Base-by-base conservation (phyloP, 2,888 invertebrate species). In the Graphium colonna region DNA sequence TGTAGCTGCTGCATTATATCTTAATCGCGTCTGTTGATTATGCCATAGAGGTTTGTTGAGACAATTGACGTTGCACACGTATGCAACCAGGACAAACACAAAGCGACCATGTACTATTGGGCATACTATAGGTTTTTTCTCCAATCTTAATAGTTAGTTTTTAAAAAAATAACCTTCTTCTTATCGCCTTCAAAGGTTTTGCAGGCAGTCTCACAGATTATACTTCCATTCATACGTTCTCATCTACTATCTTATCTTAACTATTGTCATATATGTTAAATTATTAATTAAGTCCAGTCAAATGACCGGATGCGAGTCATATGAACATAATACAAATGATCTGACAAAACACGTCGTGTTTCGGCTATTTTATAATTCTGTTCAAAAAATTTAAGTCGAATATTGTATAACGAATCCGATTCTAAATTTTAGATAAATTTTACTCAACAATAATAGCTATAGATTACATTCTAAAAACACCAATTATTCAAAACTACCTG, bases 131-230 rank as follows among this genome's bases (percentile, higher is more conserved):
- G 33, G 12, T 36, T 42, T 63, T 64, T 66, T 72, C 65, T 69
- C 68, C 68, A 69, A 66, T 69, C 65, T 66, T 68, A 67, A 64
- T 71, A 73, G 71, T 68, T 77, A 77, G 69, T 73, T 71, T 68
- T 67, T 64, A 59, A 70, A 67, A n/a, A 21, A 5, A 21, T 21
- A 68, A 60, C 61, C 21, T 5, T 58, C 64, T 58, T 65, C 56
- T 60, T 57, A 21, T 26, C 5, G 15, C 15, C 21, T 42, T 26
- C 43, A 38, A 16, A 31, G 31, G 18, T 4, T 10, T 15, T 13
- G 26, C 10, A 1, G n/a, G 12, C 16, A 31, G 12, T 5, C 26
- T 5, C 17, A n/a, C 41, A 42, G 12, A 21, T 42, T 4, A 16
- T 10, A 38, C 36, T 43, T 51, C 21, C 7, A 43, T 21, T 9